Evolutionary conservation across 2,888 invertebrate species (phyloP).

Genomic region (Acanthosoma haemorrhoidale): DNA sequence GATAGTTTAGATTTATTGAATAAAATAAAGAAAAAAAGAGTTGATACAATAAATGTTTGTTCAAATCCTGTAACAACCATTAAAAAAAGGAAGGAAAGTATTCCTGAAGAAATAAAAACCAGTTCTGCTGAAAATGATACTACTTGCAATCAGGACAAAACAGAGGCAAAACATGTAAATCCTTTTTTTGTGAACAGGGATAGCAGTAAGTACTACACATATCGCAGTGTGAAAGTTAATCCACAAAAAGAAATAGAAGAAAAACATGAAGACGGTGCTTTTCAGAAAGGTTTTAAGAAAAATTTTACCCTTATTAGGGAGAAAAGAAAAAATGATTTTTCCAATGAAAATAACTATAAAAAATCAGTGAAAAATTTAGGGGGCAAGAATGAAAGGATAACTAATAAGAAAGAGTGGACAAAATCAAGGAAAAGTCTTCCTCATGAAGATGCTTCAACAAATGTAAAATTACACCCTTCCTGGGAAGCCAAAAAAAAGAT

Average conservation of each 20-base stretch:
- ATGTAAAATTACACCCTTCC: slow-evolving; percentile 41
- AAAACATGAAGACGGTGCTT: not conserved
- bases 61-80: not conserved
- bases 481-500: slow-evolving; percentile 43
- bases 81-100: not conserved
- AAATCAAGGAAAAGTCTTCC: not conserved
- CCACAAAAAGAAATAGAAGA: slow-evolving; percentile 15
- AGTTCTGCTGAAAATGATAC: no score
- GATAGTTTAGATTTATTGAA: not conserved
- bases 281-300: not conserved
- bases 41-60: not conserved
- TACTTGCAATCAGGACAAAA: no score
- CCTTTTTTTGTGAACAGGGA: slow-evolving; percentile 35
- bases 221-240: slow-evolving; percentile 24
- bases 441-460: not conserved
- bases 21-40: not conserved
- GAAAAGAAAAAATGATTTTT: not conserved
- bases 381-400: not conserved
- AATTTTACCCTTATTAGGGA: not conserved
- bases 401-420: not conserved
- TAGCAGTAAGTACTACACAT: slow-evolving; percentile 30
- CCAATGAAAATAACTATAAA: slow-evolving; percentile 4
- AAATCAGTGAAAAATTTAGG: not conserved
- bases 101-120: not conserved
- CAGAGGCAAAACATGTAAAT: slow-evolving; percentile 30